phyloP scores from a whole-genome alignment of 2,797 vertebrate species.

The Hipposideros larvatus region DNA sequence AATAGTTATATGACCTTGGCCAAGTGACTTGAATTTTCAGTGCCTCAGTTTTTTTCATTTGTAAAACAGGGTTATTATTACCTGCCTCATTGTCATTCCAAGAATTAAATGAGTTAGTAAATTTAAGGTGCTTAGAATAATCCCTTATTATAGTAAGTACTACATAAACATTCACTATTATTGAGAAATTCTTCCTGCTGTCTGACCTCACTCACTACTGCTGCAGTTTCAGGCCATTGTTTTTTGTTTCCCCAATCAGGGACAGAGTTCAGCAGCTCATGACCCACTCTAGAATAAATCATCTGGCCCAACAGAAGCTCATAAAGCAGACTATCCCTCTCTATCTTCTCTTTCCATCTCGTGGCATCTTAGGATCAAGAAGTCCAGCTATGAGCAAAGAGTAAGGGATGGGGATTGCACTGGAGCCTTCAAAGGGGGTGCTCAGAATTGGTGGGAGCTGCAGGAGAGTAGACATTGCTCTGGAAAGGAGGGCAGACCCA shows the following conservation, averaged over 20 bases:
- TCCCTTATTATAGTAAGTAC: not conserved
- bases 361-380: not conserved
- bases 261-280: not conserved
- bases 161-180: not conserved
- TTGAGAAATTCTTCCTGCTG: conserved; percentile 32
- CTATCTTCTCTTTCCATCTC: not conserved
- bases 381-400: conserved; percentile 10
- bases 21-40: conserved; percentile 23
- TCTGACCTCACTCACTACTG: conserved; percentile 2
- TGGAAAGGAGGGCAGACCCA: not conserved
- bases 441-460: conserved; percentile 41
- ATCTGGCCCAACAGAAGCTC: not conserved
- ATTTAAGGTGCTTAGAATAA: conserved; percentile 12
- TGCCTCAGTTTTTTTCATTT: conserved; percentile 69
- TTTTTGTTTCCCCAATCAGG: not conserved
- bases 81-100: conserved; percentile 5
- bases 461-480: conserved; percentile 28
- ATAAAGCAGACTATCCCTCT: not conserved
- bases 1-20: conserved; percentile 41
- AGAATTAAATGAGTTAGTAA: conserved; percentile 50
- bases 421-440: conserved; percentile 43
- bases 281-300: conserved; percentile 40
- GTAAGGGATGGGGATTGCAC: not conserved
- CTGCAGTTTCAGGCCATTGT: conserved; percentile 4
- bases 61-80: conserved; percentile 44